A percentile compares a stretch with the other conserved stretches of the same genome.
phyloP scores from a whole-genome alignment of 2,888 invertebrate species.

The Drosophila mulleri region DNA sequence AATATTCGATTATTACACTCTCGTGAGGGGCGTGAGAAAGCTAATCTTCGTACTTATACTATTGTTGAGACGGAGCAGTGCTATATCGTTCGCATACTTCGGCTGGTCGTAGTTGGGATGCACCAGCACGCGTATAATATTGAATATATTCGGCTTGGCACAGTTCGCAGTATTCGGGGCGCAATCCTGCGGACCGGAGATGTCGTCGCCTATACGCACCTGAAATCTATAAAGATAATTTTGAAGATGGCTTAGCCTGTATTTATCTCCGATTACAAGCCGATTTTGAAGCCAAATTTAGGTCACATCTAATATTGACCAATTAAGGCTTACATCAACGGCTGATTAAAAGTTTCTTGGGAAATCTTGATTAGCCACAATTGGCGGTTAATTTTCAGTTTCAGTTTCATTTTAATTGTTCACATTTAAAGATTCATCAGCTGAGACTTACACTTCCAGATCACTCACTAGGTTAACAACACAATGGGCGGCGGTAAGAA shows the following conservation, averaged over 20 bases:
- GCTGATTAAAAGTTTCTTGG: not conserved
- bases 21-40: no score
- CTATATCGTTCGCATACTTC: constrained; percentile 87
- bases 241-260: no score
- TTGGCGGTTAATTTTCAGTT: not conserved
- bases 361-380: not conserved
- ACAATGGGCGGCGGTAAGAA: constrained; percentile 88
- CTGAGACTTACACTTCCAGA: constrained; percentile 84
- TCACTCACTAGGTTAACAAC: constrained; percentile 86
- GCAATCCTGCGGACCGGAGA: constrained; percentile 84
- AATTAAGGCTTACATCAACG: not conserved
- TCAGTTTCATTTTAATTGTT: not conserved
- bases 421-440: not conserved
- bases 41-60: constrained; percentile 71
- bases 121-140: constrained; percentile 85
- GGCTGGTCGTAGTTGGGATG: constrained; percentile 86
- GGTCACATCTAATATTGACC: not conserved
- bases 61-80: constrained; percentile 85
- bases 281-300: not conserved
- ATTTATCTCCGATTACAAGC: no score
- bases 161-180: constrained; percentile 80
- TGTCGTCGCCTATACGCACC: constrained; percentile 88
- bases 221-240: constrained; percentile 84
- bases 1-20: not conserved
- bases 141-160: constrained; percentile 86